Conservation (phyloP, 2,113 vertebrate species). For the Pardalotus punctatus region DNA sequence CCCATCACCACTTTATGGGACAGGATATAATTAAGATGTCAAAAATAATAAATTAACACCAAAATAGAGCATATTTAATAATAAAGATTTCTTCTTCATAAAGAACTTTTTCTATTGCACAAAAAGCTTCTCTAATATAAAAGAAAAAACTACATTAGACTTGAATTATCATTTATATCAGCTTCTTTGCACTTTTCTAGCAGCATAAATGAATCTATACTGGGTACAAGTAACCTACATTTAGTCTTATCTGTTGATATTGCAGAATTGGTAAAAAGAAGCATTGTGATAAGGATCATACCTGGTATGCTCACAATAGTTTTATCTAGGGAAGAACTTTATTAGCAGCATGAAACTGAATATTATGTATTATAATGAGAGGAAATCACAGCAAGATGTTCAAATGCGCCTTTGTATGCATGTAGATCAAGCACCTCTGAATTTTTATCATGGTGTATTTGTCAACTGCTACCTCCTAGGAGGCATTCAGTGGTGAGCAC, state of each 20-base stretch:
- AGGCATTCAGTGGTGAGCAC: neutral
- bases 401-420: neutral
- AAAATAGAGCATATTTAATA: slow-evolving; percentile 48
- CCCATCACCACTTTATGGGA: slow-evolving; percentile 55
- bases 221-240: neutral
- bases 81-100: slow-evolving; percentile 4
- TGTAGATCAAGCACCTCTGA: neutral
- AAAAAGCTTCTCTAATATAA: neutral
- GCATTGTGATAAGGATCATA: neutral
- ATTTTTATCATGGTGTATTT: neutral
- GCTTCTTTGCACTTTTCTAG: neutral
- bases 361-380: neutral
- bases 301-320: neutral
- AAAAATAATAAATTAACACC: slow-evolving; percentile 60
- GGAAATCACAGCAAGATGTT: neutral
- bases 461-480: neutral
- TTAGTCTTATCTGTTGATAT: neutral
- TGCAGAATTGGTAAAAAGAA: neutral
- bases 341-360: neutral
- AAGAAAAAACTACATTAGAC: neutral
- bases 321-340: neutral
- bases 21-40: slow-evolving; percentile 67
- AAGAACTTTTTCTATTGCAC: neutral
- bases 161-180: slow-evolving; percentile 33
- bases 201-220: neutral